A percentile compares a stretch with the other conserved stretches of the same genome.
phyloP scores from a whole-genome alignment of 2,113 vertebrate species.

The Galemys pyrenaicus region DNA sequence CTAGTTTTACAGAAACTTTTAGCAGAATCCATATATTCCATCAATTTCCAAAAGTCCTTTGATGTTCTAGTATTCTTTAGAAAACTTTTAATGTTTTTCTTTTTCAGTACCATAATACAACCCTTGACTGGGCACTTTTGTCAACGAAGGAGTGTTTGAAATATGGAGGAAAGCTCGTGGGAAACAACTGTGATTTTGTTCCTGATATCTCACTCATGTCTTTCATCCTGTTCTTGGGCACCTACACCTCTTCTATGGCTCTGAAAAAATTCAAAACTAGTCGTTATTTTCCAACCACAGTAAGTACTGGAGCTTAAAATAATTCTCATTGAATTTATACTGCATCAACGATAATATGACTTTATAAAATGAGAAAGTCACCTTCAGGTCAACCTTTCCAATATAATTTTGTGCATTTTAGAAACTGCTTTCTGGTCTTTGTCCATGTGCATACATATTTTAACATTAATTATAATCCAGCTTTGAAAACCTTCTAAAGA shows the following conservation, averaged over 20 bases:
- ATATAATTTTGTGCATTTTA: background rate
- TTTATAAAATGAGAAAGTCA: background rate
- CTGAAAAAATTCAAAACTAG: constrained; percentile 99
- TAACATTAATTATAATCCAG: background rate
- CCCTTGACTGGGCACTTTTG: constrained; percentile 90
- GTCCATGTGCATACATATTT: background rate
- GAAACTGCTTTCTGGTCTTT: background rate
- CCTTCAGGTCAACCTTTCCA: background rate
- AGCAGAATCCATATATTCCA: background rate
- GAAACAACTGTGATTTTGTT: constrained; percentile 91
- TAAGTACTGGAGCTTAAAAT: constrained; percentile 84
- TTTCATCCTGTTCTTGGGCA: constrained; percentile 98
- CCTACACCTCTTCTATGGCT: constrained; percentile 97
- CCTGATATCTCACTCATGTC: constrained; percentile 98
- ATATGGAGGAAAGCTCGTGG: constrained; percentile 91
- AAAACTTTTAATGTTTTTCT: background rate
- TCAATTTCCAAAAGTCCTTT: background rate
- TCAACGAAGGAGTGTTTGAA: constrained; percentile 91
- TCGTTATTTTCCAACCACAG: constrained; percentile 96
- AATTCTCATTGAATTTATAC: background rate
- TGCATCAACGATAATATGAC: background rate
- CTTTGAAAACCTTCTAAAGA: background rate
- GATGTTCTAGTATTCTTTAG: background rate
- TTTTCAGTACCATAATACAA: constrained; percentile 85
- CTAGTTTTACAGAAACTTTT: background rate